Evolutionary conservation across 2,113 vertebrate species (phyloP).

Genomic region (Perognathus longimembris): DNA sequence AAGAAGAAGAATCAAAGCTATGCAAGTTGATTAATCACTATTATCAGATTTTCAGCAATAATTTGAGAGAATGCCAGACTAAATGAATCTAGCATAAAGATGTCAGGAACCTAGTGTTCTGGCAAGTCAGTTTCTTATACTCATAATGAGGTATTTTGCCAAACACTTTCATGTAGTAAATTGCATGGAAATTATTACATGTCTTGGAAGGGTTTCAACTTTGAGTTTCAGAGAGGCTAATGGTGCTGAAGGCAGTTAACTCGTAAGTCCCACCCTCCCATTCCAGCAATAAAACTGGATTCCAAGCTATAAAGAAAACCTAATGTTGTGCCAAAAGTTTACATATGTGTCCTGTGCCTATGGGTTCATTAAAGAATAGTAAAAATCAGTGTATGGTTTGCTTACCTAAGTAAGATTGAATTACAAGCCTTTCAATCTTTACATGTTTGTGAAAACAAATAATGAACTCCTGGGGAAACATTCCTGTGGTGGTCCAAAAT

Average conservation of each 20-base stretch:
- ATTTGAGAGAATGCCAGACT: slow-evolving; percentile 10
- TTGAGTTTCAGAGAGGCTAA: slow-evolving; percentile 52
- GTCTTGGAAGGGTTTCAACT: slow-evolving; percentile 52
- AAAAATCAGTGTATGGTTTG: background rate
- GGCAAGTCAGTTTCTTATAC: slow-evolving; percentile 28
- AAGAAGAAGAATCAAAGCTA: slow-evolving; percentile 53
- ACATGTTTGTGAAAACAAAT: slow-evolving; percentile 90
- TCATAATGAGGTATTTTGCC: slow-evolving; percentile 48
- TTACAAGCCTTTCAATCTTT: slow-evolving; percentile 87
- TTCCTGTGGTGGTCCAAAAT: slow-evolving; percentile 96
- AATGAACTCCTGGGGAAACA: slow-evolving; percentile 97
- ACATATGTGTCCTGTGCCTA: background rate
- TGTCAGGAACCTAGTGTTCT: slow-evolving; percentile 4
- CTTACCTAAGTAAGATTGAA: slow-evolving; percentile 94
- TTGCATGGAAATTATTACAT: slow-evolving; percentile 64
- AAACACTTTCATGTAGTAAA: slow-evolving; percentile 56
- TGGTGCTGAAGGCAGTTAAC: slow-evolving; percentile 35
- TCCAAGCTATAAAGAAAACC: slow-evolving; percentile 25
- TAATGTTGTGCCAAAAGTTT: slow-evolving; percentile 50
- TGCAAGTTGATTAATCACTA: slow-evolving; percentile 24
- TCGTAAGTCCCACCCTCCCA: background rate
- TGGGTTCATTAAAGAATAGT: background rate
- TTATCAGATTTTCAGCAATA: slow-evolving; percentile 63
- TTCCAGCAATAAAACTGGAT: slow-evolving; percentile 46
- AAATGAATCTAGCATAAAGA: slow-evolving; percentile 60